These are phyloP conservation scores for Sesia bembeciformis DNA, from an alignment of 2,888 invertebrate genomes.

Conservation along the genomic window DNA sequence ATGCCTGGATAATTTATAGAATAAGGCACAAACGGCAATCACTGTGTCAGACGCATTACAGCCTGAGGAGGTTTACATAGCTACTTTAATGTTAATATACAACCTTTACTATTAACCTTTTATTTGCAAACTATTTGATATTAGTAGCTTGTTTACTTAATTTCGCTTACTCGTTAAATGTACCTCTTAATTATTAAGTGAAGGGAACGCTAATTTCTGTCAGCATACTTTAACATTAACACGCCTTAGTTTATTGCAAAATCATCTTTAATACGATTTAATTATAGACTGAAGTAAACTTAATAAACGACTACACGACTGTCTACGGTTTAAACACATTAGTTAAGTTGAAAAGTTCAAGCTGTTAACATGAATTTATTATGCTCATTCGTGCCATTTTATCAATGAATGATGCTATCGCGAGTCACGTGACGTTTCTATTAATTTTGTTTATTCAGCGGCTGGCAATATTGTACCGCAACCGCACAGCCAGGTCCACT, in stretches of 20 bases:
- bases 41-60: too few relatives aligned
- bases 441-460: too few relatives aligned
- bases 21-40: too few relatives aligned
- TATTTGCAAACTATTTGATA: too few relatives aligned
- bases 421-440: neutral
- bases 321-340: neutral
- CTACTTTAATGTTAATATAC: too few relatives aligned
- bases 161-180: neutral
- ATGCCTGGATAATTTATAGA: too few relatives aligned
- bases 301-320: neutral
- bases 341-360: neutral
- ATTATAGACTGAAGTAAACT: neutral
- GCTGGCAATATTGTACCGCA: too few relatives aligned
- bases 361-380: neutral
- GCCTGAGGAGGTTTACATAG: too few relatives aligned
- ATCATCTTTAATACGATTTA: constrained; percentile 1
- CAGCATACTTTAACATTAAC: neutral
- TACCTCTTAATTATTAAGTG: constrained; percentile 4
- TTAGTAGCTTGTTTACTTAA: neutral
- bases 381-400: neutral
- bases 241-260: constrained; percentile 1
- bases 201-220: constrained; percentile 4
- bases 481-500: too few relatives aligned
- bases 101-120: too few relatives aligned
- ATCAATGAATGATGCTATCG: neutral